These are phyloP conservation scores for Pseudomyrmex sp. DNA, from an alignment of 1,140 invertebrate species.

Conservation along the genomic window DNA sequence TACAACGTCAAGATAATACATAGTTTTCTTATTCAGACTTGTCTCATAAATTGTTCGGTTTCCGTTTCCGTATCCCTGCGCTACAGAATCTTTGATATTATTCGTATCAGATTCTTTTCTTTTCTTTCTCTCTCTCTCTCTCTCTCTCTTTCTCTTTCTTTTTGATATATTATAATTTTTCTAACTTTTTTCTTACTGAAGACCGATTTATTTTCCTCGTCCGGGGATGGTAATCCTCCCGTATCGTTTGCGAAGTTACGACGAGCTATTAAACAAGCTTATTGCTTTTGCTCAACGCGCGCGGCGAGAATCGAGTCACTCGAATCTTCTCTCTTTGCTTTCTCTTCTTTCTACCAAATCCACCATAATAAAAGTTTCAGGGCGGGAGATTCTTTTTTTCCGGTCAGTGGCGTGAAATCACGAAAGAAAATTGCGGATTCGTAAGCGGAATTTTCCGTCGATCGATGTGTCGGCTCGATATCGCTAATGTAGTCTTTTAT, in stretches of 20 bases:
- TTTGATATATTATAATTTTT: neutral
- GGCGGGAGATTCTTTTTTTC: neutral
- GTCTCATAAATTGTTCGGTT: neutral
- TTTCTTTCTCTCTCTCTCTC: too few species aligned
- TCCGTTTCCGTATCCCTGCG: neutral
- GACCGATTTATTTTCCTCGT: neutral
- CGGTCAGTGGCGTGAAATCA: constrained; percentile 54
- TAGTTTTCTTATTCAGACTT: neutral
- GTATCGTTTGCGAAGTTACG: constrained; percentile 16
- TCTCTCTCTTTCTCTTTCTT: too few species aligned
- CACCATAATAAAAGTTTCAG: constrained; percentile 62
- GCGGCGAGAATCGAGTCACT: constrained; percentile 14
- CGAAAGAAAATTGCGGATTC: constrained; percentile 62
- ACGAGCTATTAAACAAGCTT: constrained; percentile 39
- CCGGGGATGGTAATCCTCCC: constrained; percentile 11
- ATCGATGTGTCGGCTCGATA: constrained; percentile 52
- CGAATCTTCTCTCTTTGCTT: neutral
- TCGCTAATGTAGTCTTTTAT: constrained; percentile 76
- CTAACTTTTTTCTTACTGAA: neutral
- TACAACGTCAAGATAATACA: neutral
- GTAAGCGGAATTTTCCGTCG: constrained; percentile 46
- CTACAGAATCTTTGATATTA: neutral
- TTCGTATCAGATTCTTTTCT: too few species aligned
- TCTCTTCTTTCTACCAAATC: neutral
- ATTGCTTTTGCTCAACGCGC: constrained; percentile 36